These are phyloP conservation scores for Urocitellus parryii DNA, from an alignment of 2,113 vertebrate genomes.

Conservation along the genomic window DNA sequence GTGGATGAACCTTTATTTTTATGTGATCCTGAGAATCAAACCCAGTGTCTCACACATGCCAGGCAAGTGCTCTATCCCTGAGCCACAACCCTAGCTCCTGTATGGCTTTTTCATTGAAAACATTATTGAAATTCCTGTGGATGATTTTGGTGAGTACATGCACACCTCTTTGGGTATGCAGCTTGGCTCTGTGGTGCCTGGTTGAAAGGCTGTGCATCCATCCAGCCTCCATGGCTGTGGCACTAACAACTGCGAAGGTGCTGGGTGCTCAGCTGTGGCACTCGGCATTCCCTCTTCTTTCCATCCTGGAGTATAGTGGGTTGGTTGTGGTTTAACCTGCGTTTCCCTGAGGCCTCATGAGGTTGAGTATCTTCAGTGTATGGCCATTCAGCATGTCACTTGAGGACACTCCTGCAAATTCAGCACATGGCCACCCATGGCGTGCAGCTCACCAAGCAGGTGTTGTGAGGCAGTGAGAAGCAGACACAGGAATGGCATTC, in stretches of 20 bases:
- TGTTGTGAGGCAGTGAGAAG: background rate
- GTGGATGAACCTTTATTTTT: no score
- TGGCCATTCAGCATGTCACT: background rate
- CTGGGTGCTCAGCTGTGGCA: no score
- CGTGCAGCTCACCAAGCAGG: background rate
- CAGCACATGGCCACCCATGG: background rate
- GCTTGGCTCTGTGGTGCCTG: fast-evolving
- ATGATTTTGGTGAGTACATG: background rate
- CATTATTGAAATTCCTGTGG: no score
- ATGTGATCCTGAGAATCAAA: no score
- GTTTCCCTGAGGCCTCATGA: background rate
- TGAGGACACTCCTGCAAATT: background rate
- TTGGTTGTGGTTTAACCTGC: background rate
- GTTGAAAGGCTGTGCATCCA: fast-evolving
- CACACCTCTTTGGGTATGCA: background rate
- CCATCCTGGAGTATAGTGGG: background rate
- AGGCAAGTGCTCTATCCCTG: no score
- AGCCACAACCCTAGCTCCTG: no score
- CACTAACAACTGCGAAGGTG: no score
- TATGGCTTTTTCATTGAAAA: no score
- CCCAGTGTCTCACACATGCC: no score
- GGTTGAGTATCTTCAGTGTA: background rate
- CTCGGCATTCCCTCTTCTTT: background rate
- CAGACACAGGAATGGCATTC: fast-evolving
- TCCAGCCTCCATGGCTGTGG: fast-evolving